Evolutionary conservation across 2,113 vertebrate genomes (phyloP).

Genomic region (Rattus norvegicus): DNA sequence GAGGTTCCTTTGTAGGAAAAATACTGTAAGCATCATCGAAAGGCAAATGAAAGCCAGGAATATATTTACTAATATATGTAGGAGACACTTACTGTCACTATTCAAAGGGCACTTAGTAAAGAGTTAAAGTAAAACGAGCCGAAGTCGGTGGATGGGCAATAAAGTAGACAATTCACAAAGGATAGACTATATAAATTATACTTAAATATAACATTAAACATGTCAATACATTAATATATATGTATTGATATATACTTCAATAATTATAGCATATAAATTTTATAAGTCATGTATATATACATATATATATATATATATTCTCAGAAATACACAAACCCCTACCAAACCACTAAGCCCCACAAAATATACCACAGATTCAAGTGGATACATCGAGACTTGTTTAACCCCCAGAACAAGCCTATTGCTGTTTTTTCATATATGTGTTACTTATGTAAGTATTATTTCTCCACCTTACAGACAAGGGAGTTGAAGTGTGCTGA

Average conservation of each 20-base stretch:
- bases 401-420: slow-evolving; percentile 7
- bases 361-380: neutral
- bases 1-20: neutral
- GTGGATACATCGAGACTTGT: neutral
- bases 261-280: neutral
- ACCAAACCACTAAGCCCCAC: neutral
- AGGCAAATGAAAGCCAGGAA: slow-evolving; percentile 26
- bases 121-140: neutral
- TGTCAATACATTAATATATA: neutral
- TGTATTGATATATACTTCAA: neutral
- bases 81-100: neutral
- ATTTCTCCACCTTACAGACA: neutral
- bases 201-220: neutral
- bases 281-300: neutral
- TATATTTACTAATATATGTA: neutral
- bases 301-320: neutral
- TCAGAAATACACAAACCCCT: neutral
- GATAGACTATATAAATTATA: neutral
- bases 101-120: slow-evolving; percentile 7
- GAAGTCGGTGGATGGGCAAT: neutral
- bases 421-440: neutral
- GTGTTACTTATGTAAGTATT: neutral
- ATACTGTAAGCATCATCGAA: slow-evolving; percentile 3
- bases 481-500: neutral
- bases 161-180: slow-evolving; percentile 14